phyloP scores from a whole-genome alignment of 2,797 vertebrate species.

The Amniataba percoides region DNA sequence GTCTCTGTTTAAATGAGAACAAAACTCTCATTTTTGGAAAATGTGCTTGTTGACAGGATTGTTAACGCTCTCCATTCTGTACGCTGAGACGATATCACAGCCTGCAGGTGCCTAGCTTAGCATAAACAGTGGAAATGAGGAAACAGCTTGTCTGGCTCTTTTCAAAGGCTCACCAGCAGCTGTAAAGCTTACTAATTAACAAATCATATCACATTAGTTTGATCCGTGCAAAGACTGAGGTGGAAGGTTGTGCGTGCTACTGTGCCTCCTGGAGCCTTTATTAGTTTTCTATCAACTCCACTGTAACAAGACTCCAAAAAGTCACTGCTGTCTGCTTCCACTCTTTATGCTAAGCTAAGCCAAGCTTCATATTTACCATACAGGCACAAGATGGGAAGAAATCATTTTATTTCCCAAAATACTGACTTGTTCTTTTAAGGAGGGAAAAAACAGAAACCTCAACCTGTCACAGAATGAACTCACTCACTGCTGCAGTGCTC shows the following conservation, averaged over 20 bases:
- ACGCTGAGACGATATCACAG: background rate
- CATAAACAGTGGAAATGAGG: background rate
- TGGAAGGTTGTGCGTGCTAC: background rate
- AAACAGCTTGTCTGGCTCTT: background rate
- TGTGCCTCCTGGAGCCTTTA: background rate
- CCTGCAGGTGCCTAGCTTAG: background rate
- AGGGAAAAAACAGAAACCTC: background rate
- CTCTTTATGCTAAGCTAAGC: conserved; percentile 7
- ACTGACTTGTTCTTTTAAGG: background rate
- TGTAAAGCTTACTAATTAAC: background rate
- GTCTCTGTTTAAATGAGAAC: background rate
- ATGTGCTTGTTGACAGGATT: background rate
- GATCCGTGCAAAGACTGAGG: background rate
- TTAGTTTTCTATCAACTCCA: background rate
- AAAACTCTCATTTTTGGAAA: background rate
- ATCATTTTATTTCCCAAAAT: background rate
- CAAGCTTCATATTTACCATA: background rate
- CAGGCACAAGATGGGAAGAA: background rate
- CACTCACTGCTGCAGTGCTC: background rate
- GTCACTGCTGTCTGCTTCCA: background rate
- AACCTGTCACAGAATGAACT: background rate
- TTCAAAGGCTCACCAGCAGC: background rate
- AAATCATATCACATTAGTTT: background rate
- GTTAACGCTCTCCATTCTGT: no score
- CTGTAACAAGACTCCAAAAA: background rate